Evolutionary conservation across 2,113 vertebrate species (phyloP).

Genomic region (Amphilophus citrinellus): DNA sequence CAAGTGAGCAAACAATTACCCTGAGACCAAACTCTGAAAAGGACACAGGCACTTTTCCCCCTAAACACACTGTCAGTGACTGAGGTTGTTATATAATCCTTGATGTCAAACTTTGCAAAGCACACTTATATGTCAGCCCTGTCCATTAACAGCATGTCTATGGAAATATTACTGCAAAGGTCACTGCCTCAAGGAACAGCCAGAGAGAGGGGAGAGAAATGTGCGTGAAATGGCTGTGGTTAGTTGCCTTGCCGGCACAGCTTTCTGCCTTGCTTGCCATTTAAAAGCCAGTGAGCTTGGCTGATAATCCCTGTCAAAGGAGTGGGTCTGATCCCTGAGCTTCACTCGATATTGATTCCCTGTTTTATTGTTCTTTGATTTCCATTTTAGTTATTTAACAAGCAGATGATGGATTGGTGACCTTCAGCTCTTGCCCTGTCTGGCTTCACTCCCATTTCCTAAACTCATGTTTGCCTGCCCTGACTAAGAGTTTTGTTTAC

Average conservation of each 20-base stretch:
- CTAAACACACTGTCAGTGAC: conserved; percentile 43
- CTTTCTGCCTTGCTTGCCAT: conserved; percentile 75
- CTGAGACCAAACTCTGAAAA: conserved; percentile 37
- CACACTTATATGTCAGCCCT: conserved; percentile 73
- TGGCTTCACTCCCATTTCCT: conserved; percentile 63
- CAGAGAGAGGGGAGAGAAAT: conserved; percentile 67
- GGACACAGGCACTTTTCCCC: conserved; percentile 16
- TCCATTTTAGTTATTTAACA: conserved; percentile 83
- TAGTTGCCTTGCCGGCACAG: conserved; percentile 72
- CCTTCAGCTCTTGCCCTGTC: conserved; percentile 74
- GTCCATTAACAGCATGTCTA: conserved; percentile 79
- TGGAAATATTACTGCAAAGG: conserved; percentile 81
- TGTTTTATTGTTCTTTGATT: conserved; percentile 83
- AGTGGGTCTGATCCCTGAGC: conserved; percentile 70
- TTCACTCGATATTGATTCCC: conserved; percentile 72
- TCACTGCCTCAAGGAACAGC: conserved; percentile 72
- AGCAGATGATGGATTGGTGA: conserved; percentile 83
- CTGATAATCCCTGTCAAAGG: conserved; percentile 77
- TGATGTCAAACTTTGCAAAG: conserved; percentile 68
- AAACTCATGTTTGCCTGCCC: conserved; percentile 36
- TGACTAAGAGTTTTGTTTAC: conserved; percentile 32
- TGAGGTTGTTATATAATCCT: conserved; percentile 63
- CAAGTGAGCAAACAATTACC: conserved; percentile 50
- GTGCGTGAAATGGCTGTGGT: conserved; percentile 73
- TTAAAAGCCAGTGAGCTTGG: conserved; percentile 79